phyloP scores from a whole-genome alignment of 1,140 invertebrate species.

The Archegozetes longisetosus region DNA sequence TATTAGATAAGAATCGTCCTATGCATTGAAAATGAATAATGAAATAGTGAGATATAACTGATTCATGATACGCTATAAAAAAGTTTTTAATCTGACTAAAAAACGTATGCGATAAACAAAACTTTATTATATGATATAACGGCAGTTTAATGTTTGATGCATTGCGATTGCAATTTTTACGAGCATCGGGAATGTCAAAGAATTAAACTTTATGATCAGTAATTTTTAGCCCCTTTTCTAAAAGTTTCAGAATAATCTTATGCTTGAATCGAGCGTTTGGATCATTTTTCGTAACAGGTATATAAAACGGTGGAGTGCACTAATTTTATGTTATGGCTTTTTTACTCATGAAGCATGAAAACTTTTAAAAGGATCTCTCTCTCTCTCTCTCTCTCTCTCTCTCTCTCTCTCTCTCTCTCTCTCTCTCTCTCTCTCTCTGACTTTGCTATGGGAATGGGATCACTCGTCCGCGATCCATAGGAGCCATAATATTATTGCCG shows the following conservation, averaged over 20 bases:
- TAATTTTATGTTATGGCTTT: not conserved
- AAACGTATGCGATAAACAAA: not conserved
- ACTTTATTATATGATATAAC: not conserved
- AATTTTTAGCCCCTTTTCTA: not conserved
- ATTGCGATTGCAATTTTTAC: not conserved
- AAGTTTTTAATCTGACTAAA: not conserved
- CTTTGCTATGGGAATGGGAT: not conserved
- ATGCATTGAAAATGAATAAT: not conserved
- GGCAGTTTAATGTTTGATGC: not conserved
- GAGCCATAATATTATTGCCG: not conserved
- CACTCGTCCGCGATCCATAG: not conserved
- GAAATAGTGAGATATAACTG: not conserved
- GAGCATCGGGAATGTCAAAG: not conserved
- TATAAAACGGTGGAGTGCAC: not conserved
- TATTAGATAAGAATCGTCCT: not conserved
- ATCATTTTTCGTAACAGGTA: not conserved
- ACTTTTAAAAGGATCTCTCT: not conserved
- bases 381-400: not conserved
- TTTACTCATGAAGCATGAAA: not conserved
- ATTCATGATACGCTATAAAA: not conserved
- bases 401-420: not conserved
- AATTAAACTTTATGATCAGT: not conserved
- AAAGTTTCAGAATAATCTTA: not conserved
- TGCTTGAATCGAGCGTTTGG: not conserved
- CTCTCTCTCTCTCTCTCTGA: not conserved